Percentiles rank a stretch among this genome's conserved stretches.
phyloP scores from a whole-genome alignment of 1,140 invertebrate genomes.

The Diploscapter pachys region DNA sequence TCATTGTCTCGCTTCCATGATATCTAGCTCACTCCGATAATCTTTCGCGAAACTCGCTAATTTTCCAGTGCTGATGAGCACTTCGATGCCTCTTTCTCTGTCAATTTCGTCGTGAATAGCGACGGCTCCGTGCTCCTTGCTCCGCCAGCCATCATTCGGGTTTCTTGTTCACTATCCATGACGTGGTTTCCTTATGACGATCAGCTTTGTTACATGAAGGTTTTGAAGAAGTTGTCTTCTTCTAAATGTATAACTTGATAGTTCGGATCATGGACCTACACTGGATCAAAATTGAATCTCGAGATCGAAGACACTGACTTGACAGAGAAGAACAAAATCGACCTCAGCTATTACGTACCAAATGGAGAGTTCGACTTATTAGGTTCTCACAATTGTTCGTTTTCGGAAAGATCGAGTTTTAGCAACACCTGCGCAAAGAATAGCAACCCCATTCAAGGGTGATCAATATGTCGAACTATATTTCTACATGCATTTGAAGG shows the following conservation, averaged over 20 bases:
- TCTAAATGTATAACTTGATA: conserved; percentile 58
- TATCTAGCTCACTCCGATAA: too few relatives aligned
- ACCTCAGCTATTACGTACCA: conserved; percentile 61
- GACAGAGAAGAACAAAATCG: conserved; percentile 63
- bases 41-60: not conserved
- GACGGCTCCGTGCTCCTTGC: conserved; percentile 92
- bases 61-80: conserved; percentile 85
- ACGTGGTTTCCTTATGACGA: conserved; percentile 63
- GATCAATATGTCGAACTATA: conserved; percentile 50
- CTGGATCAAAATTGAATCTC: conserved; percentile 69
- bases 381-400: conserved; percentile 29
- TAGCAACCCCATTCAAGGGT: conserved; percentile 34
- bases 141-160: conserved; percentile 65
- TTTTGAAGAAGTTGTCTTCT: conserved; percentile 16
- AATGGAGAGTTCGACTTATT: conserved; percentile 62
- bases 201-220: conserved; percentile 62
- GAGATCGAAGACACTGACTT: conserved; percentile 44
- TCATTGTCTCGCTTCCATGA: too few relatives aligned
- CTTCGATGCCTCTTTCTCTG: conserved; percentile 94
- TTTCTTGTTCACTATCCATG: conserved; percentile 28
- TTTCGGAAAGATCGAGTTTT: not conserved
- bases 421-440: conserved; percentile 33
- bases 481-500: conserved; percentile 64
- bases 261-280: conserved; percentile 94
- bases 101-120: conserved; percentile 91